A percentile compares a stretch with the other conserved stretches of the same genome.
phyloP scores from a whole-genome alignment of 1,140 invertebrate species.

The Rhizoglyphus robini region DNA sequence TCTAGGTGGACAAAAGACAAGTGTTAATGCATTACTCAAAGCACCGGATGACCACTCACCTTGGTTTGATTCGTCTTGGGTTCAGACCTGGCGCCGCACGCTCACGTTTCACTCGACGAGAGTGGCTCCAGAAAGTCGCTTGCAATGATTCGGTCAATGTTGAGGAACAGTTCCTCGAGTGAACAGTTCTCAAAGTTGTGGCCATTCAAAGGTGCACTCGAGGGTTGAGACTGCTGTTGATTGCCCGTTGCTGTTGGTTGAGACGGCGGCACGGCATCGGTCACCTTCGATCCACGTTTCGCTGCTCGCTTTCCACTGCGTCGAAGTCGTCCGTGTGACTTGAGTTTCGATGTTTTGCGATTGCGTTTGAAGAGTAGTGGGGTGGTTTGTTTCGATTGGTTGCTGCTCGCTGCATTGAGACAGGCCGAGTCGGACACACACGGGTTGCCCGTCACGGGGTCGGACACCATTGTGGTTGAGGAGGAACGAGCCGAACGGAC shows the following conservation, averaged over 20 bases:
- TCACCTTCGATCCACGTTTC: not conserved
- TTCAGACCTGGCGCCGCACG: no score
- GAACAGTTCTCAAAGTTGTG: not conserved
- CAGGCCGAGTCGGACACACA: not conserved
- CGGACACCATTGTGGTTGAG: not conserved
- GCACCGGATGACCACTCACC: no score
- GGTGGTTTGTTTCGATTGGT: not conserved
- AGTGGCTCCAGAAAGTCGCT: slow-evolving; percentile 12
- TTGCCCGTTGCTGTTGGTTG: not conserved
- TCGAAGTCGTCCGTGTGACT: not conserved
- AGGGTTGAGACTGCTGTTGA: no score
- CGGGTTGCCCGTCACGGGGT: no score
- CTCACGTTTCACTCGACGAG: not conserved
- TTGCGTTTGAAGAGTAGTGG: not conserved
- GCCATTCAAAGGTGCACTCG: not conserved
- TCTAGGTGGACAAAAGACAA: no score
- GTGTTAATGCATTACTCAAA: no score
- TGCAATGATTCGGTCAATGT: slow-evolving; percentile 13
- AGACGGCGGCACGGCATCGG: not conserved
- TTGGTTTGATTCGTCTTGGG: no score
- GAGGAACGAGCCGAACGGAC: not conserved
- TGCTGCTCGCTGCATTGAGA: not conserved
- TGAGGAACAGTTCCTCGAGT: slow-evolving; percentile 4
- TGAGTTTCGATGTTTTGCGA: not conserved
- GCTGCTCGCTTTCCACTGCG: not conserved